Evolutionary conservation across 2,113 vertebrate species (phyloP).

Genomic region (Zeus faber): DNA sequence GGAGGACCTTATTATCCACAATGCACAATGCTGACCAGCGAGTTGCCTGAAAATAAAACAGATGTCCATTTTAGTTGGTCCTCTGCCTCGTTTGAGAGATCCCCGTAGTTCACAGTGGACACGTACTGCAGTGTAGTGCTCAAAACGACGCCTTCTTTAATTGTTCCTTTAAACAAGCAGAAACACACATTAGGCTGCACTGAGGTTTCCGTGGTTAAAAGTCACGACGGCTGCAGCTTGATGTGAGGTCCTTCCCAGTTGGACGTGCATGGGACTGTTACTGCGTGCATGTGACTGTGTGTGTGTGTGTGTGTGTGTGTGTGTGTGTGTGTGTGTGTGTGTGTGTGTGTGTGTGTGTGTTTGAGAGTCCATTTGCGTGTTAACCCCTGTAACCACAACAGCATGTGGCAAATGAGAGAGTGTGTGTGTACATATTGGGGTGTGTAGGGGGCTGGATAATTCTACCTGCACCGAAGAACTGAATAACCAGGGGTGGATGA

Average conservation of each 20-base stretch:
- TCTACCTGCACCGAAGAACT: too few relatives aligned
- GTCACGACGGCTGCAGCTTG: slow-evolving; percentile 36
- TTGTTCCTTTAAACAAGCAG: slow-evolving; percentile 60
- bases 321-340: slow-evolving; percentile 17
- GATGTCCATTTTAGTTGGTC: slow-evolving; percentile 16
- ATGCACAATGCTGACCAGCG: neutral
- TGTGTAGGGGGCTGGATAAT: too few relatives aligned
- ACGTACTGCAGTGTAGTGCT: too few relatives aligned
- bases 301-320: slow-evolving; percentile 15
- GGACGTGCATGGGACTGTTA: slow-evolving; percentile 33
- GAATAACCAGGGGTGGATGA: too few relatives aligned
- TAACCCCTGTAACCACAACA: neutral
- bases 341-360: slow-evolving; percentile 32
- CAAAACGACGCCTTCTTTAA: slow-evolving; percentile 43
- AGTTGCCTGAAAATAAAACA: slow-evolving; percentile 17
- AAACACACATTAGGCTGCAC: slow-evolving; percentile 48
- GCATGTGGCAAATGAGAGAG: neutral
- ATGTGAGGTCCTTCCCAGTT: slow-evolving; percentile 62
- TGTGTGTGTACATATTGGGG: too few relatives aligned
- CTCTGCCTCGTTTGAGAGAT: slow-evolving; percentile 18
- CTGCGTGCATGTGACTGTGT: slow-evolving; percentile 1
- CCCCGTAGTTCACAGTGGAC: neutral
- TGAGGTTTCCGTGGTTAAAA: slow-evolving; percentile 48
- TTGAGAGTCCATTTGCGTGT: neutral
- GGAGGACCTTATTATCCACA: neutral